These are phyloP conservation scores for Parochlus steinenii DNA, from an alignment of 2,888 invertebrate species.

Conservation along the genomic window DNA sequence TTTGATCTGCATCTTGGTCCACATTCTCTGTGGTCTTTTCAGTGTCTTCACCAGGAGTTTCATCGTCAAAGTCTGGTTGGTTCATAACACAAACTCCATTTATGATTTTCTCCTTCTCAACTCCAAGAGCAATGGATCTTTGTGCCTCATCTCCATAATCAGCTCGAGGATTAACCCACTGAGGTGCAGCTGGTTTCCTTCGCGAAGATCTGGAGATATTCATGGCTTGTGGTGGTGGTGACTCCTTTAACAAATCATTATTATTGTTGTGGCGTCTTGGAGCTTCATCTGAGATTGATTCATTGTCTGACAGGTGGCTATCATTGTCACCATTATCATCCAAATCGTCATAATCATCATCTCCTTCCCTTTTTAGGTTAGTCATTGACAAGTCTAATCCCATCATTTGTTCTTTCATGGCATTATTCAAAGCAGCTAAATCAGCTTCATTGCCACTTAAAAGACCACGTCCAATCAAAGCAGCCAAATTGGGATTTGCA, in stretches of 20 bases:
- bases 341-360: conserved; percentile 62
- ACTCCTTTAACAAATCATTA: conserved; percentile 14
- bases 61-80: conserved; percentile 47
- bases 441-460: conserved; percentile 42
- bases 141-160: conserved; percentile 63
- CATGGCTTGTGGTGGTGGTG: conserved; percentile 31
- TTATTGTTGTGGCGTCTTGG: conserved; percentile 13
- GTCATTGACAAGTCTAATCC: conserved; percentile 81
- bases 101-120: conserved; percentile 63
- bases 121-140: conserved; percentile 24
- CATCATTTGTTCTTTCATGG: conserved; percentile 61
- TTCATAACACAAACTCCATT: conserved; percentile 90
- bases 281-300: conserved; percentile 22
- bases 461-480: conserved; percentile 52
- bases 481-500: conserved; percentile 58
- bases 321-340: conserved; percentile 36
- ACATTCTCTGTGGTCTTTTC: conserved; percentile 21
- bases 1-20: conserved; percentile 9
- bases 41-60: conserved; percentile 21
- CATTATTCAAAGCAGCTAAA: conserved; percentile 36
- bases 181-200: conserved; percentile 89
- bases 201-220: conserved; percentile 40
- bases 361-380: conserved; percentile 61
- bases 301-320: conserved; percentile 23
- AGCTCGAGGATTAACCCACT: conserved; percentile 76